phyloP scores from a whole-genome alignment of 2,113 vertebrate species.

The Cinclus cinclus region DNA sequence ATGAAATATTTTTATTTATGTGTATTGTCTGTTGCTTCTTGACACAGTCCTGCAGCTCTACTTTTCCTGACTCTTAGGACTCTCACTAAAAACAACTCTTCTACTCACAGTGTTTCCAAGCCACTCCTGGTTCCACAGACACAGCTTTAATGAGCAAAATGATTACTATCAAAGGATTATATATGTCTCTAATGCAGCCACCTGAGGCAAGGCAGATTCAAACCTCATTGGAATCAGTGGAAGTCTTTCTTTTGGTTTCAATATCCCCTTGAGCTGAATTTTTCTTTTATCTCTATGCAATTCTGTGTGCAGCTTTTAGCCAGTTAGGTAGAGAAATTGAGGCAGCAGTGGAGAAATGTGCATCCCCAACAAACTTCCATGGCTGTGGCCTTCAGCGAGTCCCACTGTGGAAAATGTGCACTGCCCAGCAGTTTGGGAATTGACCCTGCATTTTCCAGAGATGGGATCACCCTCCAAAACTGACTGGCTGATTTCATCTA shows the following conservation, averaged over 20 bases:
- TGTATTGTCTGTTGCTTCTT: not conserved
- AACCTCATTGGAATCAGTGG: not conserved
- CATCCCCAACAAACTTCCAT: not conserved
- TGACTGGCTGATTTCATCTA: not conserved
- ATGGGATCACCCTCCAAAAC: not conserved
- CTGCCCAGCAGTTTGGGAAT: not conserved
- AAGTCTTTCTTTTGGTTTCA: not conserved
- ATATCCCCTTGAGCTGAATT: not conserved
- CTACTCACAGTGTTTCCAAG: not conserved
- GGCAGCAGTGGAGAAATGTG: not conserved
- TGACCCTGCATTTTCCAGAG: not conserved
- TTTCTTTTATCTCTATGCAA: not conserved
- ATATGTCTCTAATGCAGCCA: not conserved
- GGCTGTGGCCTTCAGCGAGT: not conserved
- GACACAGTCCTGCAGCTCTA: not conserved
- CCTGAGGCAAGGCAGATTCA: not conserved
- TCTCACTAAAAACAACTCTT: not conserved
- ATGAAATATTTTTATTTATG: not conserved
- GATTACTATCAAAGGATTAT: not conserved
- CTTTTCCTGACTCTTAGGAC: not conserved
- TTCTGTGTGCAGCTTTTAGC: not conserved
- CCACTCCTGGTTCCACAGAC: not conserved
- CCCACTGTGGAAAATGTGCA: not conserved
- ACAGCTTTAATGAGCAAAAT: not conserved
- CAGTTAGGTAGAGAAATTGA: not conserved